A percentile compares a stretch with the other conserved stretches of the same genome.
These are phyloP conservation scores for Furnarius figulus DNA, from an alignment of 2,113 vertebrate genomes.

Conservation along the genomic window DNA sequence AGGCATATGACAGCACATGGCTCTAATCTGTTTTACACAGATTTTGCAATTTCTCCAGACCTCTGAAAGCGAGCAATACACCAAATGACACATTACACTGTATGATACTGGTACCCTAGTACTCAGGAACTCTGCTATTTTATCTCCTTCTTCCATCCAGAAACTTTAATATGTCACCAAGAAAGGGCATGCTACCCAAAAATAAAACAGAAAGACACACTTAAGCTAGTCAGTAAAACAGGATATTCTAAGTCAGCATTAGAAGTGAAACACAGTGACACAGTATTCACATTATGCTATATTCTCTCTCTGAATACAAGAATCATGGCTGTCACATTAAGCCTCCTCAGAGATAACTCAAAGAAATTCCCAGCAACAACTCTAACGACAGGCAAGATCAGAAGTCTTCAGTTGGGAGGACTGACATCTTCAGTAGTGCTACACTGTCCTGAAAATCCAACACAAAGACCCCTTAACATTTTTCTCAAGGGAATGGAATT, in stretches of 20 bases:
- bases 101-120: background rate
- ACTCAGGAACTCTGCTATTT: background rate
- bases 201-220: background rate
- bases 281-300: background rate
- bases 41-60: background rate
- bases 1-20: background rate
- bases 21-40: background rate
- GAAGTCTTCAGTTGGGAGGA: background rate
- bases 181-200: background rate
- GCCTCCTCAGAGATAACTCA: conserved; percentile 42
- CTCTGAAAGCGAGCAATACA: background rate
- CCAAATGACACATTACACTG: background rate
- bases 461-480: background rate
- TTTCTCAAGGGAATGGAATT: background rate
- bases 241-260: background rate
- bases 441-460: background rate
- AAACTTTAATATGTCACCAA: background rate
- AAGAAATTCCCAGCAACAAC: conserved; percentile 12
- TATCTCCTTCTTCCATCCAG: background rate
- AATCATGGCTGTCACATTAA: conserved; percentile 12
- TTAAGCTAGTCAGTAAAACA: background rate
- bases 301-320: background rate
- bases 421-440: background rate
- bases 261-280: background rate
- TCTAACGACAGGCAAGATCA: background rate